phyloP scores from a whole-genome alignment of 2,888 invertebrate genomes.

The Oeneis ivallda region DNA sequence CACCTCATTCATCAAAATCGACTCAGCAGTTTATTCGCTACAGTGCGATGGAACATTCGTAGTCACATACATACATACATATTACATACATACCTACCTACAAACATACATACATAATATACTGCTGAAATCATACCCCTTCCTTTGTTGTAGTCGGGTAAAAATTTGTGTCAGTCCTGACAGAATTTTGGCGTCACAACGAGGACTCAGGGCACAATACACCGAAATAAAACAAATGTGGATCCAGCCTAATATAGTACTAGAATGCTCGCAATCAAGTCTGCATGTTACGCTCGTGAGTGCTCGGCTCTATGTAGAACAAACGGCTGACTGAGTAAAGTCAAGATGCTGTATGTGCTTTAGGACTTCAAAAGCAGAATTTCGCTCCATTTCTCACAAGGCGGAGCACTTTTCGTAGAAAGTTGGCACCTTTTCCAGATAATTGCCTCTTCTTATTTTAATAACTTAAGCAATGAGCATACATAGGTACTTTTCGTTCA shows the following conservation, averaged over 20 bases:
- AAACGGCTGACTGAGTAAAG: constrained; percentile 25
- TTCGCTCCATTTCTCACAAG: constrained; percentile 12
- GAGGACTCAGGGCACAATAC: neutral
- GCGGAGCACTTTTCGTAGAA: neutral
- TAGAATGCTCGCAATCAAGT: constrained; percentile 34
- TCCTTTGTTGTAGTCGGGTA: too few species aligned
- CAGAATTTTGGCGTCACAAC: too few species aligned
- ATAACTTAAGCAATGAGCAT: too few species aligned
- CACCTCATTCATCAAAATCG: too few species aligned
- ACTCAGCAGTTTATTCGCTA: too few species aligned
- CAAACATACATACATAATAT: too few species aligned
- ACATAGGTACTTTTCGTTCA: too few species aligned
- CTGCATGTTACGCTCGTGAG: constrained; percentile 35
- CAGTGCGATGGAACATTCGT: too few species aligned
- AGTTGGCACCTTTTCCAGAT: neutral
- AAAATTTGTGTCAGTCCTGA: too few species aligned
- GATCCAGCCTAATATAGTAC: neutral
- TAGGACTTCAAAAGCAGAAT: constrained; percentile 17
- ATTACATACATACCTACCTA: too few species aligned
- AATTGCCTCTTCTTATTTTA: neutral
- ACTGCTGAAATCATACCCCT: too few species aligned
- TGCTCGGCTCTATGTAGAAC: constrained; percentile 30
- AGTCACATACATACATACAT: too few species aligned
- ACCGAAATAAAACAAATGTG: neutral
- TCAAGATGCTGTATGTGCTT: constrained; percentile 21